A percentile compares a stretch with the other conserved stretches of the same genome.
Conservation (phyloP, 2,797 vertebrate species). For the Borostomias antarcticus region DNA sequence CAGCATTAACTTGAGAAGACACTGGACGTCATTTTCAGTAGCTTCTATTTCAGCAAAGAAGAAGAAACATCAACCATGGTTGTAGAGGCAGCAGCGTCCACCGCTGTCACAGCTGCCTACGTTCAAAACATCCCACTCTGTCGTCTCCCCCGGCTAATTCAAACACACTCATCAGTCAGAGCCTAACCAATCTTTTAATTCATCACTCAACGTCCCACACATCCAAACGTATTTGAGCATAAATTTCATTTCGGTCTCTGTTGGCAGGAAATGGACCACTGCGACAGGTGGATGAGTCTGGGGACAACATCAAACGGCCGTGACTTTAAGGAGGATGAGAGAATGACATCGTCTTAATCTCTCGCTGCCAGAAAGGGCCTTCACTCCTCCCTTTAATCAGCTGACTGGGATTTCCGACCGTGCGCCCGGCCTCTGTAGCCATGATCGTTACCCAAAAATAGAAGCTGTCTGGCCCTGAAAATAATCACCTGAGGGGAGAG, state of each 20-base stretch:
- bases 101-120: too few species aligned
- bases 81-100: too few species aligned
- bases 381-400: slow-evolving; percentile 67
- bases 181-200: slow-evolving; percentile 60
- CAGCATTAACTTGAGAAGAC: too few species aligned
- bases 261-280: slow-evolving; percentile 43
- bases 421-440: slow-evolving; percentile 43
- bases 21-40: too few species aligned
- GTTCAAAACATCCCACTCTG: slow-evolving; percentile 18
- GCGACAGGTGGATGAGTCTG: slow-evolving; percentile 37
- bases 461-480: slow-evolving; percentile 54
- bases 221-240: slow-evolving; percentile 62
- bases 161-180: slow-evolving; percentile 41
- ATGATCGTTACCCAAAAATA: slow-evolving; percentile 59
- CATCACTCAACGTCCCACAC: slow-evolving; percentile 55
- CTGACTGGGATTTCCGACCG: slow-evolving; percentile 55
- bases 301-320: slow-evolving; percentile 63
- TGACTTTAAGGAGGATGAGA: slow-evolving; percentile 70
- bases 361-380: slow-evolving; percentile 64
- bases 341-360: slow-evolving; percentile 66
- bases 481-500: slow-evolving; percentile 52
- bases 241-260: slow-evolving; percentile 49
- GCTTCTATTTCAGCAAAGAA: too few species aligned
- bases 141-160: slow-evolving; percentile 47
- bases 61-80: too few species aligned